A percentile compares a stretch with the other conserved stretches of the same genome.
These are phyloP conservation scores for Campoletis raptor DNA, from an alignment of 2,888 invertebrate genomes.

Conservation along the genomic window DNA sequence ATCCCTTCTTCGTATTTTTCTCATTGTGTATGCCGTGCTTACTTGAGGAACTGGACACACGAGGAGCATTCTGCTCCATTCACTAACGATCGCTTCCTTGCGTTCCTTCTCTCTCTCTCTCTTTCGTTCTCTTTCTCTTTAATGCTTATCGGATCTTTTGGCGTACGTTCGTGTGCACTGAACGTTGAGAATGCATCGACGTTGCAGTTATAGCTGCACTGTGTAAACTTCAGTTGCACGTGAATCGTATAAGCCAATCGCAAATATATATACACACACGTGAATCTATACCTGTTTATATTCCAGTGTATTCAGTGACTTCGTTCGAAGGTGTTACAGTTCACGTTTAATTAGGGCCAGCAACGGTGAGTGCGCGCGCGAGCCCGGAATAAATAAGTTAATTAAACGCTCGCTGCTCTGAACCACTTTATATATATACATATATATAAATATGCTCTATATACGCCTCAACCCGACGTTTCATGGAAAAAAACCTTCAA, in stretches of 20 bases:
- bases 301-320: constrained; percentile 68
- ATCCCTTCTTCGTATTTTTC: constrained; percentile 29
- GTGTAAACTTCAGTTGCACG: constrained; percentile 28
- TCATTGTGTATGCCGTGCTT: constrained; percentile 38
- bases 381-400: constrained; percentile 82
- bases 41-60: constrained; percentile 1
- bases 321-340: constrained; percentile 81
- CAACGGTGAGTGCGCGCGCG: constrained; percentile 67
- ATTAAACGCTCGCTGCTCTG: constrained; percentile 75
- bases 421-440: neutral
- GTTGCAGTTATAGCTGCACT: constrained; percentile 38
- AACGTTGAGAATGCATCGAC: constrained; percentile 57
- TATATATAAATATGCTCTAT: constrained; percentile 17
- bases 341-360: constrained; percentile 83
- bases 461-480: constrained; percentile 18
- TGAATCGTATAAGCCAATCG: constrained; percentile 55
- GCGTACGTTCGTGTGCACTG: constrained; percentile 59
- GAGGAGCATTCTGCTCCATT: constrained; percentile 71
- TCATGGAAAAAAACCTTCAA: constrained; percentile 36
- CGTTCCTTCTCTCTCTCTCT: constrained; percentile 43
- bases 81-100: constrained; percentile 75
- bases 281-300: neutral
- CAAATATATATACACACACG: neutral
- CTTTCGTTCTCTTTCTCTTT: constrained; percentile 7
- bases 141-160: constrained; percentile 65